Percentiles rank a stretch among this genome's conserved stretches.
Conservation (phyloP, 2,113 vertebrate genomes). For the Vanacampus margaritifer region DNA sequence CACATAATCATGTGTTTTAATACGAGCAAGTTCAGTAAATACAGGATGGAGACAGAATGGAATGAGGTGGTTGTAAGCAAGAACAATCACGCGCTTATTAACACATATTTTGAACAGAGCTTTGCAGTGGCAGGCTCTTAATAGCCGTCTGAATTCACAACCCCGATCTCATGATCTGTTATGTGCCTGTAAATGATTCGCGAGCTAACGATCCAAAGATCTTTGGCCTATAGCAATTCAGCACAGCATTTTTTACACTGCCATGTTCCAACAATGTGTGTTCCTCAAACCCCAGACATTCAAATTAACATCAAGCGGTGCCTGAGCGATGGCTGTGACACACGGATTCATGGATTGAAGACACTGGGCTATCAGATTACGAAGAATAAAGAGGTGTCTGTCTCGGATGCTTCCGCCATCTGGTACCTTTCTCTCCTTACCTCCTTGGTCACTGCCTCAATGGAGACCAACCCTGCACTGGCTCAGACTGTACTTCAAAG, state of each 20-base stretch:
- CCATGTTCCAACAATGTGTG: constrained; percentile 21
- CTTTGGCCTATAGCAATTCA: not conserved
- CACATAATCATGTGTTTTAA: not conserved
- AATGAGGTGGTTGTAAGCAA: not conserved
- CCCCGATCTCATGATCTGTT: not conserved
- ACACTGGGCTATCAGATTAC: constrained; percentile 89
- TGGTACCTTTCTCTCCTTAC: constrained; percentile 98
- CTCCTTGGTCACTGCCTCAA: constrained; percentile 92
- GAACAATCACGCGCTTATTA: not conserved
- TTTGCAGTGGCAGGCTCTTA: not conserved
- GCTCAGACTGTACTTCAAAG: constrained; percentile 91
- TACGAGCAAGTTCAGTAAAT: not conserved
- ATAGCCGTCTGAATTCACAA: not conserved
- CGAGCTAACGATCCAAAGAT: not conserved
- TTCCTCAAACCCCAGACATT: constrained; percentile 75
- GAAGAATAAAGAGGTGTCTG: constrained; percentile 87
- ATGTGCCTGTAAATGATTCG: not conserved
- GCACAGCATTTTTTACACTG: not conserved
- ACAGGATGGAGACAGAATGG: not conserved
- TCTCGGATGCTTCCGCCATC: constrained; percentile 94
- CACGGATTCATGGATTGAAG: constrained; percentile 90
- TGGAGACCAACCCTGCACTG: constrained; percentile 91
- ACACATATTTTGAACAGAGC: not conserved
- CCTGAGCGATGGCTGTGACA: constrained; percentile 94
- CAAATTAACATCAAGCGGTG: constrained; percentile 98